phyloP scores from a whole-genome alignment of 2,888 invertebrate genomes.

The Entomobrya proxima region DNA sequence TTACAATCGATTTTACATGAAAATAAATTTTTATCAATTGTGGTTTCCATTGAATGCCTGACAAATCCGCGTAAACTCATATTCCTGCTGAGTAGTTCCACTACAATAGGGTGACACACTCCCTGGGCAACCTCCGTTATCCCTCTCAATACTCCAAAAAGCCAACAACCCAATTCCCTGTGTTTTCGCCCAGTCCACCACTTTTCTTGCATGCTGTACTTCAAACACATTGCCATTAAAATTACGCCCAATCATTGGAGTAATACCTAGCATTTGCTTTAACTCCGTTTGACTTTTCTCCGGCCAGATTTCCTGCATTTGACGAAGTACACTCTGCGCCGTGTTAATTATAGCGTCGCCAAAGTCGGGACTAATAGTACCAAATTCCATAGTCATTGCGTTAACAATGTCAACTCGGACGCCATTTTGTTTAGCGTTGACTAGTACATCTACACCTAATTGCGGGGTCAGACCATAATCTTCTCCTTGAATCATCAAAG shows the following conservation, averaged over 20 bases:
- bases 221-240: slow-evolving; percentile 70
- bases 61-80: slow-evolving; percentile 72
- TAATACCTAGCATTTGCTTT: slow-evolving; percentile 71
- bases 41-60: slow-evolving; percentile 59
- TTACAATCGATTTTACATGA: too few relatives aligned
- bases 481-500: slow-evolving; percentile 74
- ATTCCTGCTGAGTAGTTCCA: slow-evolving; percentile 65
- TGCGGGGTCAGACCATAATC: slow-evolving; percentile 73
- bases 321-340: slow-evolving; percentile 60
- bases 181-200: slow-evolving; percentile 71
- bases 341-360: slow-evolving; percentile 71
- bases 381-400: slow-evolving; percentile 67
- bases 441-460: slow-evolving; percentile 70
- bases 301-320: slow-evolving; percentile 74
- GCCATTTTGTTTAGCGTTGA: slow-evolving; percentile 70
- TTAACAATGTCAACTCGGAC: slow-evolving; percentile 74
- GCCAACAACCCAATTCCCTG: slow-evolving; percentile 71
- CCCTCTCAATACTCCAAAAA: slow-evolving; percentile 73
- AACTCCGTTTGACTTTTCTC: slow-evolving; percentile 71
- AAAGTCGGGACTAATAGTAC: slow-evolving; percentile 56
- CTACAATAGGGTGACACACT: slow-evolving; percentile 68
- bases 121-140: slow-evolving; percentile 71
- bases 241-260: slow-evolving; percentile 74
- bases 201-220: slow-evolving; percentile 60
- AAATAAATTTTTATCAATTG: too few relatives aligned